phyloP scores from a whole-genome alignment of 2,888 invertebrate species.

The Drosophila anceps region DNA sequence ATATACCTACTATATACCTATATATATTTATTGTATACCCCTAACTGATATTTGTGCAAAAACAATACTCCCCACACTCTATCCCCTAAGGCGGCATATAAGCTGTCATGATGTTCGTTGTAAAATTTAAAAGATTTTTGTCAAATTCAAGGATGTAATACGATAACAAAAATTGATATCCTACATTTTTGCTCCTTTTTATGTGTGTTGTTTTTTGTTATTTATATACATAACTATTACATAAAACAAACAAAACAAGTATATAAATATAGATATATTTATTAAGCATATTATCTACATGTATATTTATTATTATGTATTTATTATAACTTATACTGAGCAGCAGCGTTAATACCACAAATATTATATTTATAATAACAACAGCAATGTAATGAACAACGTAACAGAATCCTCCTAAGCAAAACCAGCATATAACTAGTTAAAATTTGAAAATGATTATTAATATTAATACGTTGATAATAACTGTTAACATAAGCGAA shows the following conservation, averaged over 20 bases:
- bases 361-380: conserved; percentile 33
- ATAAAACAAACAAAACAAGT: conserved; percentile 59
- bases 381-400: conserved; percentile 59
- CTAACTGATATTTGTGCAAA: conserved; percentile 70
- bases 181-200: conserved; percentile 76
- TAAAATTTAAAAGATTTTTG: conserved; percentile 58
- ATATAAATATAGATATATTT: conserved; percentile 75
- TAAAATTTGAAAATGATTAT: conserved; percentile 59
- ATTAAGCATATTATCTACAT: conserved; percentile 83
- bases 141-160: conserved; percentile 53
- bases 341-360: conserved; percentile 57
- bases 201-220: conserved; percentile 84
- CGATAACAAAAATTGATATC: conserved; percentile 55
- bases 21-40: conserved; percentile 58
- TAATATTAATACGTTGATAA: conserved; percentile 73
- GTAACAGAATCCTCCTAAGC: conserved; percentile 78
- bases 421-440: conserved; percentile 69
- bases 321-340: conserved; percentile 79
- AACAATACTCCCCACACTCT: conserved; percentile 70
- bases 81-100: conserved; percentile 30
- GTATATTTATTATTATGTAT: conserved; percentile 82
- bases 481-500: conserved; percentile 59
- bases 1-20: conserved; percentile 51
- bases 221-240: conserved; percentile 82
- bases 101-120: conserved; percentile 67